These are phyloP conservation scores for Eumerus sabulonum DNA, from an alignment of 2,888 invertebrate species.

Conservation along the genomic window DNA sequence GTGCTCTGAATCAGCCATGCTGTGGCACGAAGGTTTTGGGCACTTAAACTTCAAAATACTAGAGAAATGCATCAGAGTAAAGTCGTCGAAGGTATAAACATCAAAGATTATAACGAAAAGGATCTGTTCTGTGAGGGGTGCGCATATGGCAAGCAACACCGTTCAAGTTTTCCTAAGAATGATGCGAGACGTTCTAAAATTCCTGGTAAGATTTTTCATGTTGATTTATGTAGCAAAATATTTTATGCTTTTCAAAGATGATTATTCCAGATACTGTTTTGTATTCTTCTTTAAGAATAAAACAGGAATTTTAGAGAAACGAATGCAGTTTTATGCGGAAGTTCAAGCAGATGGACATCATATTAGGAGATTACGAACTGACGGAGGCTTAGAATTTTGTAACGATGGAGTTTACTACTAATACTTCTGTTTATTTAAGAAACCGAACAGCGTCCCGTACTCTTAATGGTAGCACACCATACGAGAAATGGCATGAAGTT, in stretches of 20 bases:
- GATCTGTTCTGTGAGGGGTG: slow-evolving; percentile 35
- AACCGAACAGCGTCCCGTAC: slow-evolving; percentile 71
- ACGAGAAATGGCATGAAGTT: slow-evolving; percentile 68
- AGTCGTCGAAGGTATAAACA: slow-evolving; percentile 11
- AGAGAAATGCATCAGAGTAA: slow-evolving; percentile 16
- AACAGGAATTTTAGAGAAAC: slow-evolving; percentile 32
- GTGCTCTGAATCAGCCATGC: slow-evolving; percentile 28
- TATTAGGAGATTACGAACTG: slow-evolving; percentile 2
- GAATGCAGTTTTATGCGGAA: slow-evolving; percentile 36
- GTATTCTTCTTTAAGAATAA: slow-evolving; percentile 60
- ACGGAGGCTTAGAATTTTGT: slow-evolving; percentile 19
- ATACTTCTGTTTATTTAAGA: slow-evolving; percentile 72
- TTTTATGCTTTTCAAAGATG: slow-evolving; percentile 54
- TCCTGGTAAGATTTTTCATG: slow-evolving; percentile 40
- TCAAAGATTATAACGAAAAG: slow-evolving; percentile 3
- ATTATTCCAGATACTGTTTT: too few relatives aligned
- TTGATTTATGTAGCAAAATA: slow-evolving; percentile 57
- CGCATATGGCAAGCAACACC: slow-evolving; percentile 46
- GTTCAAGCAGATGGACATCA: slow-evolving; percentile 38
- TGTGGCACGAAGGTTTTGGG: slow-evolving; percentile 70
- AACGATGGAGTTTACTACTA: slow-evolving; percentile 19
- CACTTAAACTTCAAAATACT: slow-evolving; percentile 64
- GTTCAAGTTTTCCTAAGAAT: slow-evolving; percentile 26
- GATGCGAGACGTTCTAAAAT: slow-evolving; percentile 16
- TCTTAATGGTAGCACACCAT: slow-evolving; percentile 64